Conservation (phyloP, 2,113 vertebrate species). For the Toxotes chatareus region DNA sequence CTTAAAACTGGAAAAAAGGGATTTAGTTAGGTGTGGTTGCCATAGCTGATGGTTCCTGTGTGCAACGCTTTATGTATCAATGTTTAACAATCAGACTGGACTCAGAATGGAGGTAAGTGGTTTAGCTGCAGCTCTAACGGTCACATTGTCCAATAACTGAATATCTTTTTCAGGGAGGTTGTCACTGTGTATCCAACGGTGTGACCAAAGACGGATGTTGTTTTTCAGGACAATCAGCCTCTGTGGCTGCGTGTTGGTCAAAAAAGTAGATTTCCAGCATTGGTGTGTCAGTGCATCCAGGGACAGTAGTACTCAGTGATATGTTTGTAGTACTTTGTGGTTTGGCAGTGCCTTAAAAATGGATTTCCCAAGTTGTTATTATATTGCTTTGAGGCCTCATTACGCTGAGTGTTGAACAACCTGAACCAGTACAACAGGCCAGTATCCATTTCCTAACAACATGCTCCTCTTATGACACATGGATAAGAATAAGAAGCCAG, state of each 20-base stretch:
- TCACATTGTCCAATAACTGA: not conserved
- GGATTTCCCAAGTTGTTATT: constrained; percentile 44
- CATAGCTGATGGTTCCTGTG: no score
- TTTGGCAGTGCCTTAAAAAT: constrained; percentile 45
- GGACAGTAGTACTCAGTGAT: constrained; percentile 2
- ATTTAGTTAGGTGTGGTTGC: no score
- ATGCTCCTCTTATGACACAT: constrained; percentile 53
- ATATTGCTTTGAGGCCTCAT: constrained; percentile 54
- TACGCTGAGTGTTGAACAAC: constrained; percentile 39
- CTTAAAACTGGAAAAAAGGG: no score
- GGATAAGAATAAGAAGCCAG: constrained; percentile 48
- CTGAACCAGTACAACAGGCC: constrained; percentile 28
- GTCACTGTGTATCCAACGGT: not conserved
- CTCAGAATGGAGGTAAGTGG: not conserved
- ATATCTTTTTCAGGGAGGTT: not conserved
- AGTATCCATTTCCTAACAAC: constrained; percentile 57
- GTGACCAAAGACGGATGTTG: not conserved
- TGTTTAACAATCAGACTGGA: not conserved
- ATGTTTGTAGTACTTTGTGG: constrained; percentile 49
- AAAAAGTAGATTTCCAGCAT: constrained; percentile 4
- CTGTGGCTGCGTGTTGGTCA: constrained; percentile 21
- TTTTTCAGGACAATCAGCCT: not conserved
- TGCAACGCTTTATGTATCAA: not conserved
- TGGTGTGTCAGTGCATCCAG: not conserved
- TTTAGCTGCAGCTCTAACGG: not conserved